phyloP scores from a whole-genome alignment of 2,888 invertebrate genomes.

The Autographa gamma region DNA sequence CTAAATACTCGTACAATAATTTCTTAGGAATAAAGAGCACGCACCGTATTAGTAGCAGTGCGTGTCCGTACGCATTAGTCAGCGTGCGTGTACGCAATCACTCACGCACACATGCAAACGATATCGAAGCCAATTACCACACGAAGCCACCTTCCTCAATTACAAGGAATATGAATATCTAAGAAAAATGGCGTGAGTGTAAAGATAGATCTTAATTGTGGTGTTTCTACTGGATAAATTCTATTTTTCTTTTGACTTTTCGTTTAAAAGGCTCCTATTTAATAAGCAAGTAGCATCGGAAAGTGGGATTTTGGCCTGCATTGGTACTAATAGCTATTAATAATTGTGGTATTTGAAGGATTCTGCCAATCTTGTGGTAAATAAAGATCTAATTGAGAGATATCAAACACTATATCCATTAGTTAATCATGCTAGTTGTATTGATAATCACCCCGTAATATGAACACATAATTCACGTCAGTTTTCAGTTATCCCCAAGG shows the following conservation, averaged over 20 bases:
- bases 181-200: conserved; percentile 15
- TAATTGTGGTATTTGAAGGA: too few species aligned
- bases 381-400: too few species aligned
- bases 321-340: too few species aligned
- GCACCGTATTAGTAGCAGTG: conserved; percentile 14
- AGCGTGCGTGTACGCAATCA: conserved; percentile 32
- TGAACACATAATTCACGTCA: background rate
- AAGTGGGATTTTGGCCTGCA: too few species aligned
- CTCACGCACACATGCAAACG: conserved; percentile 15
- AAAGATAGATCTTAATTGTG: conserved; percentile 3
- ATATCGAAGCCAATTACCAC: conserved; percentile 26
- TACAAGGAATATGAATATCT: conserved; percentile 20
- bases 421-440: too few species aligned
- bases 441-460: too few species aligned
- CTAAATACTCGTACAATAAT: background rate
- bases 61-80: conserved; percentile 30
- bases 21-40: background rate
- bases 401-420: too few species aligned
- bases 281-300: background rate
- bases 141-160: conserved; percentile 37
- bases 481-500: background rate
- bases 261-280: background rate
- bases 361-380: too few species aligned
- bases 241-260: background rate
- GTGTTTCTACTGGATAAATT: background rate